Evolutionary conservation across 2,113 vertebrate genomes (phyloP).

Genomic region (Oncorhynchus tshawytscha): DNA sequence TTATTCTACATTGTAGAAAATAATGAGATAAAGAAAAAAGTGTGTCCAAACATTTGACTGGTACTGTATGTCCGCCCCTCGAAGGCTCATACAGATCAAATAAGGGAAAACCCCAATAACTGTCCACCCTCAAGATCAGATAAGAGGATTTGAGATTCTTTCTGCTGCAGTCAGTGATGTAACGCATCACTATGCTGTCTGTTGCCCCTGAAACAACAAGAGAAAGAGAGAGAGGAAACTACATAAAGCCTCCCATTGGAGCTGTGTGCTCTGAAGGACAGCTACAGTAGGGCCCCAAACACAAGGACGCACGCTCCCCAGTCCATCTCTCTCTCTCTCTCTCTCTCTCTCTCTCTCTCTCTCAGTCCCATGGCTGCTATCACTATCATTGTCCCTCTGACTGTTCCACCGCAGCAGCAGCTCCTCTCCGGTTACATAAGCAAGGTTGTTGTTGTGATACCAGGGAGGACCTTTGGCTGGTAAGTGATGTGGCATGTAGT

Average conservation of each 20-base stretch:
- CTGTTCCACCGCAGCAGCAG: slow-evolving; percentile 26
- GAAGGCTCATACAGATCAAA: too few relatives aligned
- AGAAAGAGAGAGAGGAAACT: not conserved
- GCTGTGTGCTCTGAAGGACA: not conserved
- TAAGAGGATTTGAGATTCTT: slow-evolving; percentile 16
- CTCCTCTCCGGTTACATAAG: slow-evolving; percentile 59
- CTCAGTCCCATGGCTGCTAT: not conserved
- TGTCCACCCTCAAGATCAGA: slow-evolving; percentile 46
- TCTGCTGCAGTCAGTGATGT: not conserved
- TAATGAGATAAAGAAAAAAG: too few relatives aligned
- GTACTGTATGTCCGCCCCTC: too few relatives aligned
- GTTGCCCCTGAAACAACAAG: not conserved
- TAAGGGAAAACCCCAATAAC: not conserved
- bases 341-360: not conserved
- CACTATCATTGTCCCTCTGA: slow-evolving; percentile 15
- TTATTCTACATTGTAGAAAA: too few relatives aligned
- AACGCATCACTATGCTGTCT: not conserved
- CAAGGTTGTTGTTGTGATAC: slow-evolving; percentile 62
- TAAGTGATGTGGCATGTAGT: slow-evolving; percentile 52
- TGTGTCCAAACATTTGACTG: too few relatives aligned
- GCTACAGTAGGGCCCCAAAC: not conserved
- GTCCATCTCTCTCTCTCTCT: slow-evolving; percentile 6
- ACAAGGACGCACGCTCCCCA: not conserved
- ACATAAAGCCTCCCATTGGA: not conserved
- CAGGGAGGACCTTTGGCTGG: slow-evolving; percentile 52